Percentiles rank a stretch among this genome's conserved stretches.
phyloP scores from a whole-genome alignment of 2,888 invertebrate genomes.

The Drosophila longiperda region DNA sequence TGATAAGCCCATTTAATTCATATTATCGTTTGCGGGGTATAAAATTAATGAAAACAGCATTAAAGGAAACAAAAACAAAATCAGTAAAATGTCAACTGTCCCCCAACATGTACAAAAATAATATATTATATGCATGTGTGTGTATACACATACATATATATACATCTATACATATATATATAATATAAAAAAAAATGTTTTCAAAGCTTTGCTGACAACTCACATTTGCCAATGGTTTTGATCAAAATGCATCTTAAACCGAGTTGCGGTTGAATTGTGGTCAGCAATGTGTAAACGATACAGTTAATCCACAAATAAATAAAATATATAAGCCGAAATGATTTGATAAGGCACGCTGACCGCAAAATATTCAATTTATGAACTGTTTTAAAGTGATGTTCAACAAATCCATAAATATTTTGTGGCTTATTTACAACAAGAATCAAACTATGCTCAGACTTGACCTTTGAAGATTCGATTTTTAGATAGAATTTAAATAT shows the following conservation, averaged over 20 bases:
- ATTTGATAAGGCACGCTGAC: not conserved
- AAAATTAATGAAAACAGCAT: constrained; percentile 19
- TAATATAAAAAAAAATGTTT: not conserved
- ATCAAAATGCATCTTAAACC: constrained; percentile 38
- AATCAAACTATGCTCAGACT: not conserved
- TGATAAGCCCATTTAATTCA: not conserved
- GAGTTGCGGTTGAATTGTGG: constrained; percentile 24
- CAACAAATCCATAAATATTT: not conserved
- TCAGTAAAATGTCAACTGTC: constrained; percentile 55
- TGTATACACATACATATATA: too few relatives aligned
- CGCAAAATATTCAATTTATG: not conserved
- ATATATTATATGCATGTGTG: constrained; percentile 21
- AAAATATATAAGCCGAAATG: constrained; percentile 2
- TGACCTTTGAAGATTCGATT: not conserved
- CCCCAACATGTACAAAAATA: constrained; percentile 23
- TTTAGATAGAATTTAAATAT: not conserved
- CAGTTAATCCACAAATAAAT: constrained; percentile 3
- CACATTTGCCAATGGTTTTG: constrained; percentile 28
- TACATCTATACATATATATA: too few relatives aligned
- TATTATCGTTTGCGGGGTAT: constrained; percentile 8
- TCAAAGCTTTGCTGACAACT: constrained; percentile 28
- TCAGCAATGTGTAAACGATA: constrained; percentile 14
- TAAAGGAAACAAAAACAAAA: constrained; percentile 36
- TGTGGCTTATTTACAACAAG: not conserved
- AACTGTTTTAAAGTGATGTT: not conserved